Evolutionary conservation across 2,797 vertebrate genomes (phyloP), one percentile per base, ranked within the genome.

Genomic region (Peromyscus melanophrys): DNA sequence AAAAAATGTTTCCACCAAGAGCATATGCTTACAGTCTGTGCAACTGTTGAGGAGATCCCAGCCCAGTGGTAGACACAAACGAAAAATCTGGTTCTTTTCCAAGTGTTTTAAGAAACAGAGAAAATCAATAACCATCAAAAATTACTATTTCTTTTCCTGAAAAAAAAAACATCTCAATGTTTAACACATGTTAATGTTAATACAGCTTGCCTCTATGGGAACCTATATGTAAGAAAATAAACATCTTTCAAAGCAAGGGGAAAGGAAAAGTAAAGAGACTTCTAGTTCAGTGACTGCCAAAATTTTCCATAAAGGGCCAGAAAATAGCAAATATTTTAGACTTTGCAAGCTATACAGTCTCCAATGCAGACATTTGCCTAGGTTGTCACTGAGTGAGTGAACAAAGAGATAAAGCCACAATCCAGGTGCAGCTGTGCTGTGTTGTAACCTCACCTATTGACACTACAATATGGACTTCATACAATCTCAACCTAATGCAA

Each of bases 31-130:
- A 27, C 76, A 90, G 87, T 92, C 90, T 97, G 89, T 93, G 94
- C 73, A 81, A 52, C 78, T 75, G 65, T 7, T 49, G 61, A 93
- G 84, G 90, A 93, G 92, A 88, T 55, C 85, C 27, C n/a, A 96
- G 69, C 92, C 93, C 82, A 57, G 46, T 83, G 94, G 85, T 94
- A 91, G 73, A 96, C 75, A 91, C 49, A 92, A 61, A 93, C 19
- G 61, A 92, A 88, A 87, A 90, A 59, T 37, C 95, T 84, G 94
- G 61, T 84, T 95, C 76, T 84, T 73, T 84, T 93, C 89, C 96
- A 94, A 94, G 76, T 96, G 92, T 96, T 97, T 96, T 88, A 76
- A 90, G 94, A 96, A 97, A 93, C 43, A 87, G 57, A 97, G 61
- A 97, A 69, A 96, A 96, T 96, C 93, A 96, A 95, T 93, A 93